These are phyloP conservation scores for Orthosia incerta DNA, from an alignment of 2,888 invertebrate genomes.

Conservation along the genomic window DNA sequence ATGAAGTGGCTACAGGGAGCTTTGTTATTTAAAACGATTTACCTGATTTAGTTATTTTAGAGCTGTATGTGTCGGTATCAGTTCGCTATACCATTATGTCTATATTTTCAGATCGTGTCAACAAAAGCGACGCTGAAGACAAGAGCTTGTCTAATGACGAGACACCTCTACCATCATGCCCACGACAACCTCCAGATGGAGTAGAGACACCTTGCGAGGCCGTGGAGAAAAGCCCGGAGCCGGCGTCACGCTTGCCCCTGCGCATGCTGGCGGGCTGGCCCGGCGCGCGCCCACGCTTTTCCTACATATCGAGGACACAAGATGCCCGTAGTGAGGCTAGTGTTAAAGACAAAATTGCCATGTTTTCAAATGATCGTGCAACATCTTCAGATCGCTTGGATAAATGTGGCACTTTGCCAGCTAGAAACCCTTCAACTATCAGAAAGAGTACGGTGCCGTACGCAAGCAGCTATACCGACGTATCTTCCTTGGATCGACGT, in stretches of 20 bases:
- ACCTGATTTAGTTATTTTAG: slow-evolving; percentile 20
- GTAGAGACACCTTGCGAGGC: slow-evolving; percentile 95
- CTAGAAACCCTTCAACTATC: slow-evolving; percentile 75
- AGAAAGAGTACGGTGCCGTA: slow-evolving; percentile 80
- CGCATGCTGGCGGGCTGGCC: slow-evolving; percentile 79
- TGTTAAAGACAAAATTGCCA: slow-evolving; percentile 96
- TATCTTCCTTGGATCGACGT: slow-evolving; percentile 85
- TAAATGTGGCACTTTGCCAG: slow-evolving; percentile 85
- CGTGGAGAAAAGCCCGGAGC: slow-evolving; percentile 90
- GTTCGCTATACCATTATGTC: slow-evolving; percentile 19
- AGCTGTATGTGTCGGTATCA: neutral
- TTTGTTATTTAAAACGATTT: slow-evolving; percentile 47
- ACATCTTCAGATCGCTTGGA: slow-evolving; percentile 84
- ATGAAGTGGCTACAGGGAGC: slow-evolving; percentile 34
- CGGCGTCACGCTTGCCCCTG: slow-evolving; percentile 83
- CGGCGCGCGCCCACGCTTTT: slow-evolving; percentile 80
- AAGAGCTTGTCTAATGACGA: slow-evolving; percentile 89
- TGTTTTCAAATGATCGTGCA: slow-evolving; percentile 93
- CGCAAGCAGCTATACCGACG: slow-evolving; percentile 79
- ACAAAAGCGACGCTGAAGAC: slow-evolving; percentile 87
- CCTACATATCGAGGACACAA: slow-evolving; percentile 91
- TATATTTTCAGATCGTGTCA: slow-evolving; percentile 85
- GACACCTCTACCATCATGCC: slow-evolving; percentile 90
- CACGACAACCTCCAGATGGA: slow-evolving; percentile 95
- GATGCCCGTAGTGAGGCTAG: slow-evolving; percentile 95